These are phyloP conservation scores for Megalonaias nervosa DNA, from an alignment of 1,140 invertebrate genomes.

Conservation along the genomic window DNA sequence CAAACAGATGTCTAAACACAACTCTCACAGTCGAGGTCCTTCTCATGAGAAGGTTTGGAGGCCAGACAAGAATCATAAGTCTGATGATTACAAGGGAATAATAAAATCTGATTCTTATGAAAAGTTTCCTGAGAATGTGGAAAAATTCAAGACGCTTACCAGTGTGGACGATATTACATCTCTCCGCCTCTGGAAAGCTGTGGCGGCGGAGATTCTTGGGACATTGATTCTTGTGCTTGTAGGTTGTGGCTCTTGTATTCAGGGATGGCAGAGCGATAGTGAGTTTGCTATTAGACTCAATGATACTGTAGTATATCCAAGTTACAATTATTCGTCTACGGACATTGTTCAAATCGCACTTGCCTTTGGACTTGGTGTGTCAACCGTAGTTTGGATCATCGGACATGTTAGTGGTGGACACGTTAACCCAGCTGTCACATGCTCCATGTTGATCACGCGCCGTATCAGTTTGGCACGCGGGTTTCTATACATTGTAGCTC, in stretches of 20 bases:
- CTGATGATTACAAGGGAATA: too few species aligned
- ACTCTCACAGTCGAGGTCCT: too few species aligned
- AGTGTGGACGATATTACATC: neutral
- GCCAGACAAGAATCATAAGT: too few species aligned
- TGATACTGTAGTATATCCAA: too few species aligned
- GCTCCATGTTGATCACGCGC: neutral
- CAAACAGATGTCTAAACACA: too few species aligned
- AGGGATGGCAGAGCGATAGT: neutral
- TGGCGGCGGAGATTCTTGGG: neutral
- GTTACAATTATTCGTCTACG: neutral
- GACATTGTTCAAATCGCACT: constrained; percentile 4
- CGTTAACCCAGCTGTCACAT: neutral
- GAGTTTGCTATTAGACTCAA: too few species aligned
- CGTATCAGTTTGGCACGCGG: neutral
- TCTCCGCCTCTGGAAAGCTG: neutral
- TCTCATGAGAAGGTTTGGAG: too few species aligned
- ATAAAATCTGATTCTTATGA: too few species aligned
- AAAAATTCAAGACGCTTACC: neutral
- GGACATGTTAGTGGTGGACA: neutral
- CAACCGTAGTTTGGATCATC: neutral
- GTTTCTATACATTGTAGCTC: neutral
- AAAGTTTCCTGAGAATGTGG: too few species aligned
- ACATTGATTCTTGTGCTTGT: neutral
- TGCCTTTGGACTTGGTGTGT: neutral
- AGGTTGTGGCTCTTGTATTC: neutral